These are phyloP conservation scores for Madoqua kirkii DNA, from an alignment of 2,113 vertebrate genomes.

Conservation along the genomic window DNA sequence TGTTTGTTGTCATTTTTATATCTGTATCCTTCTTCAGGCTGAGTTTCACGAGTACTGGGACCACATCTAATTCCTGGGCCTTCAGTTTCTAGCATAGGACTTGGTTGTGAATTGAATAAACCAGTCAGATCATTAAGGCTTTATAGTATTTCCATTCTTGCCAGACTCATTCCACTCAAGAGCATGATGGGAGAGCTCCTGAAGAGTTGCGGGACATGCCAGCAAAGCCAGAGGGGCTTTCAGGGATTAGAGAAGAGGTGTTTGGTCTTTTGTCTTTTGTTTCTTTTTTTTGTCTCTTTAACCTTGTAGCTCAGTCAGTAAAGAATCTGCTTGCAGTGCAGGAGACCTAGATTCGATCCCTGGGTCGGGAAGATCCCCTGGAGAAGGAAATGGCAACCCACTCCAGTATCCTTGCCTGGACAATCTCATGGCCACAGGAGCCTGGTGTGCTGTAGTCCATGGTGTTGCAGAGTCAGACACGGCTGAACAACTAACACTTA, in stretches of 20 bases:
- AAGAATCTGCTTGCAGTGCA: not conserved
- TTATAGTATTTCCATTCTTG: not conserved
- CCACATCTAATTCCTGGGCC: too few species aligned
- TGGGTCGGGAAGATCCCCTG: not conserved
- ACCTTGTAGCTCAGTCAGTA: not conserved
- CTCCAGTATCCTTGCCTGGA: not conserved
- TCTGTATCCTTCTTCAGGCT: not conserved
- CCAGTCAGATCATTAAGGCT: not conserved
- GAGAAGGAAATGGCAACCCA: not conserved
- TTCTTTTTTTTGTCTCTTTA: not conserved
- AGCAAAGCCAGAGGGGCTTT: not conserved
- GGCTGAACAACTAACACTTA: not conserved
- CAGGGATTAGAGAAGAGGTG: not conserved
- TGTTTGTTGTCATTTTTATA: not conserved
- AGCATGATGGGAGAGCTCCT: not conserved
- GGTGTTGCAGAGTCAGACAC: not conserved
- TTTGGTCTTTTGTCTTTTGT: not conserved
- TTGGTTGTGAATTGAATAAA: not conserved
- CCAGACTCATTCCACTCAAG: not conserved
- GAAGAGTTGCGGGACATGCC: not conserved
- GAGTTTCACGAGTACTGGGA: accelerated
- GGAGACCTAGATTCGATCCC: accelerated
- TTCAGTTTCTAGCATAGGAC: not conserved
- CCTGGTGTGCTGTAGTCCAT: not conserved
- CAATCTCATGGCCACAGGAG: not conserved